Conservation (phyloP, 1,140 invertebrate genomes). For the Asbolus verrucosus region DNA sequence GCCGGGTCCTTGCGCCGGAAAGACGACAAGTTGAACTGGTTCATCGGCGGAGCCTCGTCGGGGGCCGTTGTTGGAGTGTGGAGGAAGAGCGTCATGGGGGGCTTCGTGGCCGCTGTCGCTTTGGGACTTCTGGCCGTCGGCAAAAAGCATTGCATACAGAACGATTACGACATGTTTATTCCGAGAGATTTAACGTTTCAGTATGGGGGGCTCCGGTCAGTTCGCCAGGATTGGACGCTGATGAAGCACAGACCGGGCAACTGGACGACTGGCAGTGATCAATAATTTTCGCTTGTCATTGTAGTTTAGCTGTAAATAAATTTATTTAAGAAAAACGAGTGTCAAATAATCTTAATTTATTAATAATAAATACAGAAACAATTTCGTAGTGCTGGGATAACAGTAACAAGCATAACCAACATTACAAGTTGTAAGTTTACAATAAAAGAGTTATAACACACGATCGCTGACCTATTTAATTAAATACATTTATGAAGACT, state of each 20-base stretch:
- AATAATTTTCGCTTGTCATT: not conserved
- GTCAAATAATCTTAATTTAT: slow-evolving; percentile 23
- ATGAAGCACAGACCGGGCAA: slow-evolving; percentile 59
- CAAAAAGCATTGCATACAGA: slow-evolving; percentile 70
- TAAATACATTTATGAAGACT: slow-evolving; percentile 4
- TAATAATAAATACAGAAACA: slow-evolving; percentile 14
- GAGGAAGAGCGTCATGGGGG: slow-evolving; percentile 63
- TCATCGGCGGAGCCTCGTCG: slow-evolving; percentile 70
- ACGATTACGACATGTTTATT: slow-evolving; percentile 69
- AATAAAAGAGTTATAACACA: slow-evolving; percentile 19
- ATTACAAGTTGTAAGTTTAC: not conserved
- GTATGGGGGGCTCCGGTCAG: slow-evolving; percentile 57
- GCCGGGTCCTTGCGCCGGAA: slow-evolving; percentile 72
- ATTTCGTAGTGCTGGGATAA: slow-evolving; percentile 17
- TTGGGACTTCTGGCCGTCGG: slow-evolving; percentile 68
- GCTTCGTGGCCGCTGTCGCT: slow-evolving; percentile 53
- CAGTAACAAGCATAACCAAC: slow-evolving; percentile 27
- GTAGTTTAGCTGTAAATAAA: slow-evolving; percentile 31
- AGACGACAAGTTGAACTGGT: slow-evolving; percentile 74
- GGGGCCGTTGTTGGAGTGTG: slow-evolving; percentile 71
- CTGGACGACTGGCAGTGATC: slow-evolving; percentile 56
- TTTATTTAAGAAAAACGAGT: slow-evolving; percentile 3
- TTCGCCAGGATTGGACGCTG: slow-evolving; percentile 63
- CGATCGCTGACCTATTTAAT: slow-evolving; percentile 7
- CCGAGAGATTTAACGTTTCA: slow-evolving; percentile 46